Evolutionary conservation across 2,113 vertebrate species (phyloP), one percentile per base, ranked within the genome.

Genomic region (Urocolius indicus): DNA sequence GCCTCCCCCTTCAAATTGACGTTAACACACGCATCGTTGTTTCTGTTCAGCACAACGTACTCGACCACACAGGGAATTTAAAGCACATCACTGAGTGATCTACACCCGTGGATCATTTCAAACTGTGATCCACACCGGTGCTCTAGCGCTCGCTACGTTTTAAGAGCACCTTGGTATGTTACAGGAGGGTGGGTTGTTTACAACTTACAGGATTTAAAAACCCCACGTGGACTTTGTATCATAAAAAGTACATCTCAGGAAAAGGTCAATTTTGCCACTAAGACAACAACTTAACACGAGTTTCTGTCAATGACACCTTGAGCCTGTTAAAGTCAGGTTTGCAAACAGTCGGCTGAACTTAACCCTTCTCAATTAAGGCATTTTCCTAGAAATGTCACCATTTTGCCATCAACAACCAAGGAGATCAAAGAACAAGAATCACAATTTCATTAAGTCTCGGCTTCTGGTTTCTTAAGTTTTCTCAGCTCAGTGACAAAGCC

Each of bases 331-430:
- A 62, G 45, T 43, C 6, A 6, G 5, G 68, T 51, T 67, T 54
- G n/a, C 71, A 49, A 84, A 74, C 32, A 10, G 46, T 7, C 0
- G 0, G 24, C 34, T 18, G 6, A 81, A 75, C 2, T 0, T 11
- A 55, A 76, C 2, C 1, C 29, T 77, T 86, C 45, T 49, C 1
- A 0, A 36, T 23, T 13, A 49, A 24, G 21, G 48, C 19, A 4
- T 3, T 68, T 83, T 23, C 69, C 48, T 49, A 84, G 51, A 73
- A 93, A 83, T 5, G 3, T 54, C 45, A 72, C 9, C 14, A 36
- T 10, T 57, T 82, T 51, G 68, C 34, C 55, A 52, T 0, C 0
- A 80, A 41, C 7, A 74, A 57, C 9, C 68, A 26, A 48, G 0
- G 1, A 51, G 13, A 80, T 49, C 43, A 43, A 62, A 72, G 57